Percentiles rank a stretch among this genome's conserved stretches.
Conservation (phyloP, 2,888 invertebrate genomes). For the Ectropis crepuscularia region DNA sequence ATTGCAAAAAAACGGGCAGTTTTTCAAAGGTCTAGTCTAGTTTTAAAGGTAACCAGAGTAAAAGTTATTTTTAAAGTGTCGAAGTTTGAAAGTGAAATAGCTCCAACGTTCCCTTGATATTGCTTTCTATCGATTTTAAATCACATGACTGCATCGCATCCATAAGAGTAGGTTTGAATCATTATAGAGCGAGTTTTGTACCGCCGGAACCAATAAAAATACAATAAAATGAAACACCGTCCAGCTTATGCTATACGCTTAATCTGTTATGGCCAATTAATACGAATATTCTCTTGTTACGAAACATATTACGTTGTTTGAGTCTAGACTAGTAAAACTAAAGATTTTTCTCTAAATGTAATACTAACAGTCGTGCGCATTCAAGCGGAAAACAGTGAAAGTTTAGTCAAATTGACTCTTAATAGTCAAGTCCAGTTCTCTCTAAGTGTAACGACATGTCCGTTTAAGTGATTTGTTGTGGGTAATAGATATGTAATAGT, state of each 20-base stretch:
- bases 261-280: constrained; percentile 22
- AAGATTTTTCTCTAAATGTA: constrained; percentile 40
- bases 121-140: background rate
- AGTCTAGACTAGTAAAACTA: constrained; percentile 26
- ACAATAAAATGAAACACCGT: constrained; percentile 12
- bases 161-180: background rate
- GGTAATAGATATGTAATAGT: constrained; percentile 21
- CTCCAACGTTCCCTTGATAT: too few relatives aligned
- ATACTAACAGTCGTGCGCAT: constrained; percentile 47
- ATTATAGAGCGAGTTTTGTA: background rate
- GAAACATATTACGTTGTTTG: constrained; percentile 23
- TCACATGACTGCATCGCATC: background rate
- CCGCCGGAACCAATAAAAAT: constrained; percentile 18
- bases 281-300: constrained; percentile 14
- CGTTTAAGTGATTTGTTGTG: constrained; percentile 45
- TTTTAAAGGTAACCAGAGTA: too few relatives aligned
- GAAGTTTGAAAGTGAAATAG: too few relatives aligned
- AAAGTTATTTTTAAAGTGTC: too few relatives aligned
- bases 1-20: too few relatives aligned
- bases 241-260: constrained; percentile 22
- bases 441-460: constrained; percentile 47
- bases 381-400: constrained; percentile 65
- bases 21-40: too few relatives aligned
- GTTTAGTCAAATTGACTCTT: constrained; percentile 54
- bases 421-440: constrained; percentile 47